phyloP scores from a whole-genome alignment of 2,888 invertebrate genomes.

The Pammene fasciana region DNA sequence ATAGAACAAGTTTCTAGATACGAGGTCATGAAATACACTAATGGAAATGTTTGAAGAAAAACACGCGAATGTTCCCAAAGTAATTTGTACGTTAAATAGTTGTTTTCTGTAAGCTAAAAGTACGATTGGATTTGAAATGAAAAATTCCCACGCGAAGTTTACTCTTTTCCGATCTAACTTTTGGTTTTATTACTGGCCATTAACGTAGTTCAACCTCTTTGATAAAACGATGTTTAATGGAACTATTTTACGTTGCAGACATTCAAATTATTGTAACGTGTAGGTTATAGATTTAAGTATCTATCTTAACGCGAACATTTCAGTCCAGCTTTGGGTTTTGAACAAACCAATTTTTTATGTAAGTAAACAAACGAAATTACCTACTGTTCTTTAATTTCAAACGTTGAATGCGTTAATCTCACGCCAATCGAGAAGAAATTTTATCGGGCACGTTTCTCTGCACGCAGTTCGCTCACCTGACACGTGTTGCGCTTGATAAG shows the following conservation, averaged over 20 bases:
- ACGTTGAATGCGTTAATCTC: slow-evolving; percentile 25
- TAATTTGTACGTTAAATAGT: slow-evolving; percentile 36
- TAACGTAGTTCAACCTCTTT: slow-evolving; percentile 11
- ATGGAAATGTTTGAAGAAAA: slow-evolving; percentile 29
- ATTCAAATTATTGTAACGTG: not conserved
- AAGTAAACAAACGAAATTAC: not conserved
- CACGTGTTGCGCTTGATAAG: slow-evolving; percentile 38
- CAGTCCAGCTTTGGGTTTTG: too few species aligned
- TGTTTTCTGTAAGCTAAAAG: slow-evolving; percentile 30
- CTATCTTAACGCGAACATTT: too few species aligned
- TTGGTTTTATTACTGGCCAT: slow-evolving; percentile 18
- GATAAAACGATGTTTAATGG: not conserved
- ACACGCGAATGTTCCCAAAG: slow-evolving; percentile 31
- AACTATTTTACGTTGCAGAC: not conserved
- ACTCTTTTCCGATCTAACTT: slow-evolving; percentile 35
- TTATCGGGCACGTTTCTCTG: slow-evolving; percentile 40
- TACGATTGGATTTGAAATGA: slow-evolving; percentile 31
- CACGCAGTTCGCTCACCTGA: slow-evolving; percentile 39
- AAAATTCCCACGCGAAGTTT: slow-evolving; percentile 35
- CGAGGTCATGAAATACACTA: slow-evolving; percentile 25
- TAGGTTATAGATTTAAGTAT: too few species aligned
- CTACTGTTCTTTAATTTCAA: slow-evolving; percentile 4
- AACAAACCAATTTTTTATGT: too few species aligned
- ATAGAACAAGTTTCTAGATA: slow-evolving; percentile 1
- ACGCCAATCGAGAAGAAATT: slow-evolving; percentile 21